A percentile compares a stretch with the other conserved stretches of the same genome.
Conservation (phyloP, 2,888 invertebrate genomes). For the Lasioglossum malachurum region DNA sequence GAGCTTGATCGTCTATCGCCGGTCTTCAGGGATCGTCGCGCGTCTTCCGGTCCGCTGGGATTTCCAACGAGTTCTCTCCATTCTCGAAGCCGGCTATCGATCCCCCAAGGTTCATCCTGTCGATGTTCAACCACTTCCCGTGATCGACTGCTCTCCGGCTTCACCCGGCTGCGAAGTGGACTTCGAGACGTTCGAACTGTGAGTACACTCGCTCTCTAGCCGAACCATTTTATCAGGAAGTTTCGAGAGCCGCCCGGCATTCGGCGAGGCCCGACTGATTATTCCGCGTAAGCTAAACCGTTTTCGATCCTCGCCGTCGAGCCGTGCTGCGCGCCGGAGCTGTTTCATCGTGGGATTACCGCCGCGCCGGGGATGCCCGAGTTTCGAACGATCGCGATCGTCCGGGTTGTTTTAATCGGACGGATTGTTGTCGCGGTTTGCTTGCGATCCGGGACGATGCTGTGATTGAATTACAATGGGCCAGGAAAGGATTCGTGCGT, state of each 20-base stretch:
- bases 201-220: conserved; percentile 1
- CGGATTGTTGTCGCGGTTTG: conserved; percentile 1
- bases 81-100: neutral
- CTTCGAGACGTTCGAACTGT: conserved; percentile 17
- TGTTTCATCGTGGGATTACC: neutral
- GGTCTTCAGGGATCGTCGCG: neutral
- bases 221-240: conserved; percentile 1
- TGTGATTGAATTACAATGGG: neutral
- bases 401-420: neutral
- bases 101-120: conserved; percentile 1
- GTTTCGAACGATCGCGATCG: too few relatives aligned
- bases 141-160: neutral
- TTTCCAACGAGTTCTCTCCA: neutral
- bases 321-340: neutral
- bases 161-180: neutral
- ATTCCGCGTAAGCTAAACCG: neutral
- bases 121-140: conserved; percentile 9
- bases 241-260: neutral
- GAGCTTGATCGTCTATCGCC: neutral
- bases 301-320: neutral
- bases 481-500: neutral
- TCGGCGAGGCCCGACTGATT: neutral
- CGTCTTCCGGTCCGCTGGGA: neutral
- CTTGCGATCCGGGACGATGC: neutral
- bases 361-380: too few relatives aligned